Percentiles rank a stretch among this genome's conserved stretches.
phyloP scores from a whole-genome alignment of 2,888 invertebrate species.

The Mesorhabditis spiculigera region DNA sequence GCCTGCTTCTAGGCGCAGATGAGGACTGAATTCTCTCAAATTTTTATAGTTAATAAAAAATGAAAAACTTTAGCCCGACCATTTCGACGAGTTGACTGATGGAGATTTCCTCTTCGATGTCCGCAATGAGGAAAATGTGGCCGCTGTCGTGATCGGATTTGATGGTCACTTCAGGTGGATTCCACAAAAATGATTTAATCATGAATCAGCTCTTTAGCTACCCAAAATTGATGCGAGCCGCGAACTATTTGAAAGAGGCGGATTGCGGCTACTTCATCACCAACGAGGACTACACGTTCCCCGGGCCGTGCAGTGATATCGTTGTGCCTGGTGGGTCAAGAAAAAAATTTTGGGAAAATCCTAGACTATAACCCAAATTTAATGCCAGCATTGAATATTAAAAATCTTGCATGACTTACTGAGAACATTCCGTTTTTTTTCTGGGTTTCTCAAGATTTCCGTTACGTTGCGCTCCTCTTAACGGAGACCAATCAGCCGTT shows the following conservation, averaged over 20 bases:
- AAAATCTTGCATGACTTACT: too few species aligned
- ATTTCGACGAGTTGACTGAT: conserved; percentile 24
- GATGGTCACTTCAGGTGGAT: conserved; percentile 77
- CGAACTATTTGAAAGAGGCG: conserved; percentile 77
- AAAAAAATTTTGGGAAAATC: too few species aligned
- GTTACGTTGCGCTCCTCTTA: too few species aligned
- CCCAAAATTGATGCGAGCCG: conserved; percentile 84
- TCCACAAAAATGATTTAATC: background rate
- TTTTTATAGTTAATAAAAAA: background rate
- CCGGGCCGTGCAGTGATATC: conserved; percentile 62
- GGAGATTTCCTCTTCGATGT: conserved; percentile 26
- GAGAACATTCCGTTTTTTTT: too few species aligned
- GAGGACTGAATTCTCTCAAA: too few species aligned
- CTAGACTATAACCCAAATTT: too few species aligned
- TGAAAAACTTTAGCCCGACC: conserved; percentile 17
- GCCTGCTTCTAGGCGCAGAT: too few species aligned
- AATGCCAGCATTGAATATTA: too few species aligned
- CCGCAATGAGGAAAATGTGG: conserved; percentile 62
- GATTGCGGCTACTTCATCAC: conserved; percentile 82
- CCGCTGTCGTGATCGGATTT: conserved; percentile 89
- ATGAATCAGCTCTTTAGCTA: conserved; percentile 61
- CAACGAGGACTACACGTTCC: conserved; percentile 85
- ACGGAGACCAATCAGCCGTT: too few species aligned
- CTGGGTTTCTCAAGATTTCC: too few species aligned
- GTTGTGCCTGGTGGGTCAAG: conserved; percentile 69